A percentile compares a stretch with the other conserved stretches of the same genome.
These are phyloP conservation scores for Falco columbarius DNA, from an alignment of 2,797 vertebrate species.

Conservation along the genomic window DNA sequence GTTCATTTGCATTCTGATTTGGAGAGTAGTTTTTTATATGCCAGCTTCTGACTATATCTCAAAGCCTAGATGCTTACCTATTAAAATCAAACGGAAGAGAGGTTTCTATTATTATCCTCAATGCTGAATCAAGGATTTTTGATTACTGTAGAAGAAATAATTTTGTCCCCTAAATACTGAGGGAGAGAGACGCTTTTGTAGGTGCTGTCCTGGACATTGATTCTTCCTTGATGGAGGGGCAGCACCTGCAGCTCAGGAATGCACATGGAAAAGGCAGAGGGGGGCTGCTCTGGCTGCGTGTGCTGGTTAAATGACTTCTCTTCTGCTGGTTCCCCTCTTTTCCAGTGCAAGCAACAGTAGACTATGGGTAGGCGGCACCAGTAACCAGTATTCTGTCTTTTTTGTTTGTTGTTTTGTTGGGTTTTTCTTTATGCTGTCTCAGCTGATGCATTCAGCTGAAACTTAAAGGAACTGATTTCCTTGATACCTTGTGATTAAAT, in stretches of 20 bases:
- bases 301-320: not conserved
- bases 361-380: not conserved
- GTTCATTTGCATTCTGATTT: not conserved
- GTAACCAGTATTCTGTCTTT: not conserved
- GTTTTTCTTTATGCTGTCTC: not conserved
- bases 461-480: not conserved
- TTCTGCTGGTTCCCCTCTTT: not conserved
- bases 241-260: not conserved
- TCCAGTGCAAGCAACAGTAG: fast-evolving
- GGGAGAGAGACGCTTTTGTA: not conserved
- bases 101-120: not conserved
- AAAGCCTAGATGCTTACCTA: not conserved
- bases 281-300: not conserved
- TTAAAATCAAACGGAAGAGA: not conserved
- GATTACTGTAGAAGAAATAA: not conserved
- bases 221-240: not conserved
- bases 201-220: not conserved
- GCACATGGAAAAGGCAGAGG: not conserved
- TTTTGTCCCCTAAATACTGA: not conserved
- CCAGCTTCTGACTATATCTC: not conserved
- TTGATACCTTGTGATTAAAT: not conserved
- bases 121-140: not conserved
- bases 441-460: not conserved
- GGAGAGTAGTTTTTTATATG: not conserved
- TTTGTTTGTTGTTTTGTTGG: not conserved